Base-by-base conservation (phyloP, 1,140 invertebrate genomes). In the Melitaea cinxia region DNA sequence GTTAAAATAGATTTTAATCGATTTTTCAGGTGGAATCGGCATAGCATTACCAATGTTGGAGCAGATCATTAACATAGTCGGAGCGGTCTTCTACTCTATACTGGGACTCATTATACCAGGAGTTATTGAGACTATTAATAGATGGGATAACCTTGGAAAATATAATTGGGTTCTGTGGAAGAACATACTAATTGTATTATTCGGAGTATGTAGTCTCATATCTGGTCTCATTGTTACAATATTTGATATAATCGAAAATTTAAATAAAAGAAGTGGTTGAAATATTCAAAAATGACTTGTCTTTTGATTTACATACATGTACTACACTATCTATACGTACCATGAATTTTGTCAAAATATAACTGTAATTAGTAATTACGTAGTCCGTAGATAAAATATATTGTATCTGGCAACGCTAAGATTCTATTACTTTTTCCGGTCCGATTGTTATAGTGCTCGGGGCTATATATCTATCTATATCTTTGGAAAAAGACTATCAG, bases 1-100 rank as follows among this genome's bases (percentile, higher is more conserved):
- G 4, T 35, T 10, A n/a, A 6, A 10, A 12, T 35, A 35, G 10
- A n/a, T 30, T 61, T 49, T 37, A 21, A 12, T n/a, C 2, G 4
- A 10, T 21, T 12, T 70, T 72, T 15, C 94, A 93, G 97, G 97
- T 78, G 90, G 92, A 10, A 89, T 98, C 17, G 96, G 96, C 0
- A 91, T 94, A 14, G 89, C 93, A 1, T 93, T 98, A 19, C 96
- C 96, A 2, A 93, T 96, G 75, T 91, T 99, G 59, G 97, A 97
- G 64, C 92, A 96, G 6, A 94, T 98, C 71, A 98, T 98, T 58
- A 95, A 96, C 37, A 90, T 98, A n/a, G 95, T 98, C 17, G 98
- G 97, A 9, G 95, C 98, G 0, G 86, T 98, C 35, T 96, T 96
- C 79, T 96, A 97, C 73, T 96, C 96, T 5, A 94, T 96, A 23